Conservation (phyloP, 2,113 vertebrate species). For the Scytalopus superciliaris region DNA sequence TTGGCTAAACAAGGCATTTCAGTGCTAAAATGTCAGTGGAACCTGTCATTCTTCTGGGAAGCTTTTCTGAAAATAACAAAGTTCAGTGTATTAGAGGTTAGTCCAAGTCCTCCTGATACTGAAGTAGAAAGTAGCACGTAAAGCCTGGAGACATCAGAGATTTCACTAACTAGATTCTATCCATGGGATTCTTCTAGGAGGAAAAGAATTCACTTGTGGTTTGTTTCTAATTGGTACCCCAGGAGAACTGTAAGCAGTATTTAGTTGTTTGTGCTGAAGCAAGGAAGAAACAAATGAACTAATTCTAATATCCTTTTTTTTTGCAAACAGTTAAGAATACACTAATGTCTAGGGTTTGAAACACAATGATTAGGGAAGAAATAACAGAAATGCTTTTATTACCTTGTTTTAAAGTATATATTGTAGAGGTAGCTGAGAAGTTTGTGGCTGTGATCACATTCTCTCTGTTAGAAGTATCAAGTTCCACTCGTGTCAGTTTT, state of each 20-base stretch:
- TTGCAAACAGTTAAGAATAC: background rate
- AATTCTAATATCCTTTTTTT: background rate
- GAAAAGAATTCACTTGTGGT: background rate
- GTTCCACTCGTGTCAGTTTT: slow-evolving; percentile 87
- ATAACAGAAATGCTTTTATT: slow-evolving; percentile 7
- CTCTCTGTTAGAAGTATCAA: slow-evolving; percentile 88
- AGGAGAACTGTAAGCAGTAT: background rate
- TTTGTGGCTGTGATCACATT: slow-evolving; percentile 93
- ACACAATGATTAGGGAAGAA: background rate
- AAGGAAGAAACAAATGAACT: background rate
- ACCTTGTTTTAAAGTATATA: slow-evolving; percentile 95
- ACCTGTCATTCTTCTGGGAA: background rate
- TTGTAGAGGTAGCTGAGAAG: slow-evolving; percentile 89
- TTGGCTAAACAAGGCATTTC: background rate
- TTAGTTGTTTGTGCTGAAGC: background rate
- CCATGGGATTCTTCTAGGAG: background rate
- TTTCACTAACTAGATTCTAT: background rate
- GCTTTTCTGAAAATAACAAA: background rate
- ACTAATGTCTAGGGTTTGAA: background rate
- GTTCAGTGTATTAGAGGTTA: background rate
- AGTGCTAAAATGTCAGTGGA: background rate
- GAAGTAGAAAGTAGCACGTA: background rate
- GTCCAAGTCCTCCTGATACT: background rate
- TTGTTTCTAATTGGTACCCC: background rate
- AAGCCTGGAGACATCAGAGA: background rate